A percentile compares a stretch with the other conserved stretches of the same genome.
These are phyloP conservation scores for Caenorhabditis angaria DNA, from an alignment of 2,888 invertebrate species.

Conservation along the genomic window DNA sequence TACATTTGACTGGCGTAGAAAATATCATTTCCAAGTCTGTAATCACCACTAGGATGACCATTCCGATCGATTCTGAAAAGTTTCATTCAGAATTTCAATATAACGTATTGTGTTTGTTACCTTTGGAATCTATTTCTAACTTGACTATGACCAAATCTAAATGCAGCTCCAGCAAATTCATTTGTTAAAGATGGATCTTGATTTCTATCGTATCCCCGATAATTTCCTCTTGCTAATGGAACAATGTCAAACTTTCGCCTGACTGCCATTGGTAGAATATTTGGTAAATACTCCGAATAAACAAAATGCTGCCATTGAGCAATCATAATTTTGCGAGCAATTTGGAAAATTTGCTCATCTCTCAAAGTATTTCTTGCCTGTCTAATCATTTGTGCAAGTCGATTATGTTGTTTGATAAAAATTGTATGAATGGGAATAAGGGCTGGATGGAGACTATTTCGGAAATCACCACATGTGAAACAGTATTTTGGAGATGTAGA, in stretches of 20 bases:
- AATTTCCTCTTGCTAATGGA: not conserved
- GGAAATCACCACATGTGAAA: conserved; percentile 56
- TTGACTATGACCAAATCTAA: conserved; percentile 80
- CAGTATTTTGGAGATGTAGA: conserved; percentile 48
- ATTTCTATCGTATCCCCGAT: not conserved
- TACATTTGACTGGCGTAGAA: conserved; percentile 43
- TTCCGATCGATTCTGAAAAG: conserved; percentile 25
- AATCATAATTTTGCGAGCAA: conserved; percentile 72
- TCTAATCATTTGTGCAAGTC: conserved; percentile 46
- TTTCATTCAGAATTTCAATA: no score
- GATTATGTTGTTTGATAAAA: conserved; percentile 64
- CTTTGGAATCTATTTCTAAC: conserved; percentile 33
- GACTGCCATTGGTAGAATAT: conserved; percentile 77
- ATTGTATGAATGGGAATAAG: conserved; percentile 49
- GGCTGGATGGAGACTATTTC: conserved; percentile 49
- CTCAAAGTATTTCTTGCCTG: conserved; percentile 30
- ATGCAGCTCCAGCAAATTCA: conserved; percentile 88
- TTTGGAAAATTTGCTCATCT: conserved; percentile 52
- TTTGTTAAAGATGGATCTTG: conserved; percentile 21
- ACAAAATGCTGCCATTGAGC: conserved; percentile 76
- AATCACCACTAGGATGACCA: conserved; percentile 17
- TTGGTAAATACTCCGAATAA: conserved; percentile 78
- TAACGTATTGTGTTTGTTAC: no score
- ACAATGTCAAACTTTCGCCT: conserved; percentile 37
- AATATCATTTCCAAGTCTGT: conserved; percentile 37